A percentile compares a stretch with the other conserved stretches of the same genome.
Conservation (phyloP, 2,797 vertebrate species). For the Petrocephalus schoutedeni region DNA sequence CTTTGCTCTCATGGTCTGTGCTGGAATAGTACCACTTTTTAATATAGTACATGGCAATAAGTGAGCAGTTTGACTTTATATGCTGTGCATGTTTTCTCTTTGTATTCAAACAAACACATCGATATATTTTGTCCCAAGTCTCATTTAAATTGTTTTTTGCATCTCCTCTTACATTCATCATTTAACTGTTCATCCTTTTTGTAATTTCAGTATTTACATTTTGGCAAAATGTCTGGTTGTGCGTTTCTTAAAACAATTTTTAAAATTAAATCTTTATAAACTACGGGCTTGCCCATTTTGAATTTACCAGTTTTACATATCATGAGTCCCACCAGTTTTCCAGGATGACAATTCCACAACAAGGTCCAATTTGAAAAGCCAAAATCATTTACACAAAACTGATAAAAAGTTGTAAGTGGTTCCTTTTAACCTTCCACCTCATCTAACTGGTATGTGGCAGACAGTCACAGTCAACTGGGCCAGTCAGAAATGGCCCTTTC, state of each 20-base stretch:
- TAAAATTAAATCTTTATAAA: neutral
- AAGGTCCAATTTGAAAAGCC: neutral
- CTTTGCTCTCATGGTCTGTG: neutral
- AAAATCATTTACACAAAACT: constrained; percentile 1
- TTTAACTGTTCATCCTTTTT: neutral
- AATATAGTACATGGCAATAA: neutral
- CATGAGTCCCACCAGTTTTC: neutral
- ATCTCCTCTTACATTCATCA: neutral
- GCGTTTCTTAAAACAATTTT: neutral
- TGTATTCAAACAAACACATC: neutral
- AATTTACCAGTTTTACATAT: neutral
- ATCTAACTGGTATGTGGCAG: neutral
- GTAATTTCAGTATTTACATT: neutral
- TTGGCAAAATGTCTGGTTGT: neutral
- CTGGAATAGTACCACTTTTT: neutral
- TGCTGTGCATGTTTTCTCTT: neutral
- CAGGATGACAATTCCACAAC: neutral
- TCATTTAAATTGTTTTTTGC: neutral
- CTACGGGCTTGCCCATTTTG: neutral
- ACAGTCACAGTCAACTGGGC: neutral
- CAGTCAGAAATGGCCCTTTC: constrained; percentile 2
- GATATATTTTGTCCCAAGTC: neutral
- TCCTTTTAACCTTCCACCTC: neutral
- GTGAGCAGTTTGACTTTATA: neutral
- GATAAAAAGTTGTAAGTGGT: neutral